Evolutionary conservation across 2,888 invertebrate species (phyloP), one percentile per base, ranked within the genome.

Genomic region (Deilephila porcellus): DNA sequence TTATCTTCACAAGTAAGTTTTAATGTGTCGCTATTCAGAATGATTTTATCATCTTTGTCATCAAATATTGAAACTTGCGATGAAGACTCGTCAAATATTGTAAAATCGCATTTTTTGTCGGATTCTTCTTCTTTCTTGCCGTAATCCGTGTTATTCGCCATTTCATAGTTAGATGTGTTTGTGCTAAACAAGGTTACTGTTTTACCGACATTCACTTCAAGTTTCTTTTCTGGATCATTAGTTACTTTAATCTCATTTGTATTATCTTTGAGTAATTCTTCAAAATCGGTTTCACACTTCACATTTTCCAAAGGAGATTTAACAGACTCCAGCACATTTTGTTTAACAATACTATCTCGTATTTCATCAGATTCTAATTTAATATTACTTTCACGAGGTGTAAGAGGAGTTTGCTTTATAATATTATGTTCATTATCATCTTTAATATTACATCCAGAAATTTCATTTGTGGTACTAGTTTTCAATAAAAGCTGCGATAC

Each of bases 221-320:
- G 84, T 82, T 91, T 93, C 80, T 92, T 93, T 74, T 93, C 93
- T 20, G 90, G 88, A 74, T 92, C 87, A 81, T 92, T 93, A 20
- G 87, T 90, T 20, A 93, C 82, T 88, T 95, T 95, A 71, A 94
- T 94, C 87, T 95, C 93, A 83, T 93, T 94, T 32, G 94, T 93
- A 72, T 91, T 95, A 81, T 95, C 94, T 86, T 93, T 95, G 45
- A 95, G 82, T 64, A 95, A 82, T 80, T 95, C 95, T 83, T 95
- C 95, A 82, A 94, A 95, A 83, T 95, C 95, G 60, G 94, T 95
- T 80, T 91, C 94, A 84, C 92, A 90, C 86, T 94, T 94, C 75
- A 82, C 79, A 37, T 60, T 73, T 59, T 67, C 60, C 20, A 25
- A 25, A 52, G 45, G 25, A 5, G 60, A 19, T 60, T 60, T 60